Percentiles rank a stretch among this genome's conserved stretches.
These are phyloP conservation scores for Dasyurus viverrinus DNA, from an alignment of 2,113 vertebrate species.

Conservation along the genomic window DNA sequence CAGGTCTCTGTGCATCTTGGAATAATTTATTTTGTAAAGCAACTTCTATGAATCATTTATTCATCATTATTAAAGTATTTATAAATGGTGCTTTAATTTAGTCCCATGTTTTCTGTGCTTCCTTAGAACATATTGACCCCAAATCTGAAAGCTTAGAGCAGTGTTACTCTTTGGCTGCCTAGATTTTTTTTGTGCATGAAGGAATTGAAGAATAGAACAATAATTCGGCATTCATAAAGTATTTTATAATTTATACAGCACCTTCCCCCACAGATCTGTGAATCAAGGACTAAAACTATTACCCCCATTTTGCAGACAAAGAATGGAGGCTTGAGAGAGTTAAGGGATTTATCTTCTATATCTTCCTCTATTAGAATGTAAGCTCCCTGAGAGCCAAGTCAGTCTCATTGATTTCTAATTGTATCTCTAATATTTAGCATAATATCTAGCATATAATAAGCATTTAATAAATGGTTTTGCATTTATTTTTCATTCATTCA, in stretches of 20 bases:
- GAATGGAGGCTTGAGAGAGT: not conserved
- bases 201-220: not conserved
- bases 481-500: not conserved
- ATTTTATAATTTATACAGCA: not conserved
- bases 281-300: not conserved
- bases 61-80: slow-evolving; percentile 70
- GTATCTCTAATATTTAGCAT: not conserved
- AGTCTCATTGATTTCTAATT: not conserved
- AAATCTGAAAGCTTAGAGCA: slow-evolving; percentile 51
- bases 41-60: slow-evolving; percentile 68
- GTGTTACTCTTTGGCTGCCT: slow-evolving; percentile 21
- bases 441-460: not conserved
- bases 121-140: slow-evolving; percentile 52
- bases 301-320: not conserved
- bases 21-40: slow-evolving; percentile 52
- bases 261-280: not conserved
- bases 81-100: slow-evolving; percentile 63
- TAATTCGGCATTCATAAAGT: not conserved
- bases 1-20: slow-evolving; percentile 38
- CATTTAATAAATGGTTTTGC: not conserved
- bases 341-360: not conserved
- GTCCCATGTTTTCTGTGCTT: slow-evolving; percentile 40
- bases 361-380: not conserved
- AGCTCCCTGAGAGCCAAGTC: not conserved
- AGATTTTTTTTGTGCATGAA: slow-evolving; percentile 38